Evolutionary conservation across 2,797 vertebrate genomes (phyloP), one percentile per base, ranked within the genome.

Genomic region (Sebastes goodei): DNA sequence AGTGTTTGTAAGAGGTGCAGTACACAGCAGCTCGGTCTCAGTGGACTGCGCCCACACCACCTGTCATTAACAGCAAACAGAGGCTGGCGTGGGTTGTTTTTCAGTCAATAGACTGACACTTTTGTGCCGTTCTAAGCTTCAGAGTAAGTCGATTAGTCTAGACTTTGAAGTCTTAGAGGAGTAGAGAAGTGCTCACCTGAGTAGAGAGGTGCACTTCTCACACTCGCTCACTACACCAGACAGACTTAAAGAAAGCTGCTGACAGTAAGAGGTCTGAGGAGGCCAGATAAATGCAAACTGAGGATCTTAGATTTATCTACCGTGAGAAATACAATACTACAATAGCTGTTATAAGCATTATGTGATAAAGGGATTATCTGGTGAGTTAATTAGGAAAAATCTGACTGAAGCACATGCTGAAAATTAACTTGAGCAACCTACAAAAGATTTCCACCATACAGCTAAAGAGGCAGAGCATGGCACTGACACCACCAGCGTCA

Each of bases 91-190:
- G 82, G 82, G 77, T 87, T 91, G 90, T 91, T 91, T 90, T 90
- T 86, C 88, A 87, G 89, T 93, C 92, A 89, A 91, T 91, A 90
- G 86, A 83, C 85, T 90, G 91, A 94, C 90, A 88, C 87, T 46
- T 78, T 77, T 83, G 83, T 91, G 89, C 79, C 49, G 56, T 71
- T 82, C 71, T 87, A 86, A 93, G 88, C 92, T 83, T 84, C 71
- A 71, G 49, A 83, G 85, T 89, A 91, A 92, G 92, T 94, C 89
- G 81, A 94, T 94, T 92, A 93, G 90, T 94, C 93, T 92, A 87
- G 92, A 93, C 91, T 88, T 91, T 92, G 84, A 91, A 75, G 86
- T 78, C 77, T 89, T 85, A 87, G 83, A 79, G 73, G 68, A 83
- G 83, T 20, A 83, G 81, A 88, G 74, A 63, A 35, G 20, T 66